These are phyloP conservation scores for Ypsolopha scabrella DNA, from an alignment of 2,888 invertebrate genomes.

Conservation along the genomic window DNA sequence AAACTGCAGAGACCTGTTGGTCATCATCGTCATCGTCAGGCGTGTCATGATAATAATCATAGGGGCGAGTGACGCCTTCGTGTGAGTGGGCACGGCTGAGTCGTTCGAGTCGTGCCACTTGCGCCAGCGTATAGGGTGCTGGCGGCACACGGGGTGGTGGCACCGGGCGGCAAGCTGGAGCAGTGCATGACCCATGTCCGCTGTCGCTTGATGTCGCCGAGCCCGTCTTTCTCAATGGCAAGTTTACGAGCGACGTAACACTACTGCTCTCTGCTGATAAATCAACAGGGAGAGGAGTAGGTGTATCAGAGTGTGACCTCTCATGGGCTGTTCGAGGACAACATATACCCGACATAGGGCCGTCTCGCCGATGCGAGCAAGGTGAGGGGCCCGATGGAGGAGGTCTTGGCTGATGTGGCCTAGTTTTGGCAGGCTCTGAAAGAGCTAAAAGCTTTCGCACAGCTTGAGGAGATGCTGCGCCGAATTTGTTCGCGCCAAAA, in stretches of 20 bases:
- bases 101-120: constrained; percentile 86
- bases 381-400: constrained; percentile 75
- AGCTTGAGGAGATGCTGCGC: constrained; percentile 96
- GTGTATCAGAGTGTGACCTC: constrained; percentile 90
- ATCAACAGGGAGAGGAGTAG: constrained; percentile 87
- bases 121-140: constrained; percentile 87
- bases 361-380: constrained; percentile 73
- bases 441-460: constrained; percentile 95
- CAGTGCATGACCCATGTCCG: constrained; percentile 84
- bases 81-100: constrained; percentile 88
- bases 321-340: constrained; percentile 81
- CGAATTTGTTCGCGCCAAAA: constrained; percentile 76
- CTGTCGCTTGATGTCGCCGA: constrained; percentile 94
- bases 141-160: constrained; percentile 78
- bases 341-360: constrained; percentile 59
- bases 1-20: constrained; percentile 66
- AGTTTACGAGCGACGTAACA: constrained; percentile 91
- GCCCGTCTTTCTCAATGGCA: constrained; percentile 90
- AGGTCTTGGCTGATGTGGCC: constrained; percentile 86
- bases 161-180: constrained; percentile 71
- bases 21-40: constrained; percentile 66
- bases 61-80: constrained; percentile 84
- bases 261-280: constrained; percentile 95
- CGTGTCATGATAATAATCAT: constrained; percentile 74
- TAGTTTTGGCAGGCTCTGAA: constrained; percentile 88